Percentiles rank a stretch among this genome's conserved stretches.
Evolutionary conservation across 1,140 invertebrate genomes (phyloP).

Genomic region (Pachypeltis micranthus): DNA sequence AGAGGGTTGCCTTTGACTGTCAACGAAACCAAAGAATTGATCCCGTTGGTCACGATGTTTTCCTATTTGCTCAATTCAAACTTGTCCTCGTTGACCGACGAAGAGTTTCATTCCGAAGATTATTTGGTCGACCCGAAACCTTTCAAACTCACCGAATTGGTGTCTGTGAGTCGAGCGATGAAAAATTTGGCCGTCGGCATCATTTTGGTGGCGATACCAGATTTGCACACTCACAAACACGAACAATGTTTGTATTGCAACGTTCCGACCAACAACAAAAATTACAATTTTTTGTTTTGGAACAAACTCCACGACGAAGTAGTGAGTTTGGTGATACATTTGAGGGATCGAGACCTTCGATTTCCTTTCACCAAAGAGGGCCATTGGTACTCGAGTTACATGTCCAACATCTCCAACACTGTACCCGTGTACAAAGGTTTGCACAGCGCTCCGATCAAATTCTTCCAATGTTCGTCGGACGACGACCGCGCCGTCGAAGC

Average conservation of each 20-base stretch:
- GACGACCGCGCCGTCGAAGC: not conserved
- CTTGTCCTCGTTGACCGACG: constrained; percentile 75
- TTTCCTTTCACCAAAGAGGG: constrained; percentile 10
- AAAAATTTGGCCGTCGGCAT: constrained; percentile 17
- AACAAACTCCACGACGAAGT: constrained; percentile 4
- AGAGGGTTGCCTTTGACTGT: constrained; percentile 49
- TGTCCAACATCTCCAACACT: not conserved
- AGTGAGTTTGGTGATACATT: not conserved
- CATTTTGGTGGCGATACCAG: constrained; percentile 8
- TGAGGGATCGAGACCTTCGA: constrained; percentile 2
- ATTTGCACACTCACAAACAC: not conserved
- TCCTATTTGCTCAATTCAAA: constrained; percentile 72
- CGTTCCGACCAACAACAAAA: not conserved
- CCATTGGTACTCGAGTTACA: constrained; percentile 11
- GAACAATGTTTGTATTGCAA: constrained; percentile 4
- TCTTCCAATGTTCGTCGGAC: not conserved
- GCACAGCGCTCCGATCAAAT: not conserved
- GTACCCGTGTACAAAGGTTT: not conserved
- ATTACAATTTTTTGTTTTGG: constrained; percentile 7
- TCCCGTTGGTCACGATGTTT: constrained; percentile 71
- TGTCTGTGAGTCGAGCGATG: constrained; percentile 13
- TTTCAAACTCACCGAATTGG: constrained; percentile 9
- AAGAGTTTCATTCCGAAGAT: constrained; percentile 53
- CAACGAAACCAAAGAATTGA: constrained; percentile 55
- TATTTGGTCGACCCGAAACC: constrained; percentile 6